Conservation (phyloP, 2,113 vertebrate species). For the Oxyura jamaicensis region DNA sequence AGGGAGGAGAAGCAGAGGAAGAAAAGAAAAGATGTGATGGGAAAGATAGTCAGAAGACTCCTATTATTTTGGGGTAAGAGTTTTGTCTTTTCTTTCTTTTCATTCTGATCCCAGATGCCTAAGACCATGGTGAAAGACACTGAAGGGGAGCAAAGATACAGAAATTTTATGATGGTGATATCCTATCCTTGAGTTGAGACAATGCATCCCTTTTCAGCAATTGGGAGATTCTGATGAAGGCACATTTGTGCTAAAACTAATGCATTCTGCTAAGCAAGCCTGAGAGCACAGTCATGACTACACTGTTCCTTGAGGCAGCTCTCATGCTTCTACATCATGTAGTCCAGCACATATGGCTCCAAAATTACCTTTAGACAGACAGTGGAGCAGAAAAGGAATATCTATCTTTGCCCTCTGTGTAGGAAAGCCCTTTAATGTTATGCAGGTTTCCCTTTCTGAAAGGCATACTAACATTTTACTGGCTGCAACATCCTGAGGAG, state of each 20-base stretch:
- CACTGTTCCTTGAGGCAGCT: neutral
- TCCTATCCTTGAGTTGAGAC: neutral
- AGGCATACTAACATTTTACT: neutral
- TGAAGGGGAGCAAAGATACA: neutral
- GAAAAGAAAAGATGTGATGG: neutral
- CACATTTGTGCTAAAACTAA: neutral
- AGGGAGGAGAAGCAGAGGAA: neutral
- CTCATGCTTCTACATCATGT: neutral
- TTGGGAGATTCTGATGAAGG: neutral
- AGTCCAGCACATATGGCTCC: neutral
- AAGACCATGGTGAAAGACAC: neutral
- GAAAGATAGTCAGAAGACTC: fast-evolving
- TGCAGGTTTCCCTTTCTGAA: neutral
- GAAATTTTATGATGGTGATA: neutral
- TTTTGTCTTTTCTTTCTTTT: neutral
- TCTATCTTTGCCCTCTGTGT: neutral
- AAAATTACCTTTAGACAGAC: neutral
- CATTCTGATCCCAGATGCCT: neutral
- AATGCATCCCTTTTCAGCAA: neutral
- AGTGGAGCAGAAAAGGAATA: neutral
- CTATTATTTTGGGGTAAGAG: neutral
- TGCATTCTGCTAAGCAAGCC: neutral
- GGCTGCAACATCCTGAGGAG: neutral
- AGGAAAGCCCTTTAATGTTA: neutral
- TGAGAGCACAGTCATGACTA: neutral